Base-by-base conservation (phyloP, 2,113 vertebrate species). In the Pleuronectes platessa region DNA sequence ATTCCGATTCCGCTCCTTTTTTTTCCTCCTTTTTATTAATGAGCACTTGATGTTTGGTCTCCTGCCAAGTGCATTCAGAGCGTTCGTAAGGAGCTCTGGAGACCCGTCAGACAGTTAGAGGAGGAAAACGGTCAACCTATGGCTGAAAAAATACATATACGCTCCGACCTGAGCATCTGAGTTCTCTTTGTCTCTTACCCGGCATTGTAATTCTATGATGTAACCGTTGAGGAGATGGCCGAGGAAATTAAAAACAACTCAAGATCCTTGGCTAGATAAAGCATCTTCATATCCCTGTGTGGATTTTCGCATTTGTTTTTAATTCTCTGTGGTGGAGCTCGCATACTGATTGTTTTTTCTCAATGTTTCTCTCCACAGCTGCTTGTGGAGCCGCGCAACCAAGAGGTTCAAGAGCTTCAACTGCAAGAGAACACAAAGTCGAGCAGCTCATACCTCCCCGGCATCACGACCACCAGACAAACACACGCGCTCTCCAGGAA, bases 51-150 rank as follows among this genome's bases (percentile, higher is more conserved):
- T 97, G 95, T 96, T 95, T 97, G 95, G 94, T 94, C 94, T 93
- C 95, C 95, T 96, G 95, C 95, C 96, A 97, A 93, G 95, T 94
- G 96, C 94, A 92, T 95, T 96, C 96, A 96, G 95, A 93, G 94
- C 94, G 95, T 96, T 96, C 95, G 95, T 96, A 95, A 95, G 94
- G 94, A 95, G 93, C 92, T 63, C 90, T 96, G 95, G 94, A 94
- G 92, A 89, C 86, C 89, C 61, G 94, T 95, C 95, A 96, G 92
- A 93, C 93, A 94, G 94, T 94, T 93, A 90, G 89, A 95, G 94
- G 93, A 94, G 93, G 93, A 94, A 93, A 89, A 92, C 88, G 95
- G 87, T 93, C 93, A 95, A 95, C 92, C 92, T 93, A 94, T 94
- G 93, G 93, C 94, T 92, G 90, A 93, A 26, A 54, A 94, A 84